Evolutionary conservation across 2,797 vertebrate genomes (phyloP).

Genomic region (Heterohyrax brucei): DNA sequence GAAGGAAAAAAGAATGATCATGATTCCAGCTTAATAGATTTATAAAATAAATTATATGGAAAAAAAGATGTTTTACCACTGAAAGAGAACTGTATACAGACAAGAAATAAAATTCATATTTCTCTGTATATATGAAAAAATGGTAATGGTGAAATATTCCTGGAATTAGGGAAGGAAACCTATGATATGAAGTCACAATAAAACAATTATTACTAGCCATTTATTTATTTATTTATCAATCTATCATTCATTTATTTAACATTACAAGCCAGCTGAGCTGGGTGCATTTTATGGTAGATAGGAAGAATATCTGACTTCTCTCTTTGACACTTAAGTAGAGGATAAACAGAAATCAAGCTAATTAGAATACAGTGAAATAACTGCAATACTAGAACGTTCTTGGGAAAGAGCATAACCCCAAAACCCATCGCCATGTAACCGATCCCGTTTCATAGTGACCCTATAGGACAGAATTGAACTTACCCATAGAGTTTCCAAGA

Average conservation of each 20-base stretch:
- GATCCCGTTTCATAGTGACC: not conserved
- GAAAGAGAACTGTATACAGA: constrained; percentile 35
- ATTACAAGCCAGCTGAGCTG: not conserved
- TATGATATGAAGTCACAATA: not conserved
- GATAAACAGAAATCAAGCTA: constrained; percentile 20
- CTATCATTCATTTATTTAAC: not conserved
- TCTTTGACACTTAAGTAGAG: not conserved
- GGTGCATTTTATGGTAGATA: not conserved
- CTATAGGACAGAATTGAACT: not conserved
- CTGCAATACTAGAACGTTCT: no score
- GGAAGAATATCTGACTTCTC: not conserved
- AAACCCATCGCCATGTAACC: not conserved
- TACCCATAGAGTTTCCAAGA: not conserved
- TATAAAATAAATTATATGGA: constrained; percentile 56
- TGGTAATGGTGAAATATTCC: not conserved
- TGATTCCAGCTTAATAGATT: constrained; percentile 26
- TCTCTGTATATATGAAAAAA: constrained; percentile 30
- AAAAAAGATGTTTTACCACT: constrained; percentile 25
- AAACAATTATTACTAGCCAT: not conserved
- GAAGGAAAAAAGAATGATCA: constrained; percentile 21
- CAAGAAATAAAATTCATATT: constrained; percentile 43
- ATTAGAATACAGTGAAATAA: not conserved
- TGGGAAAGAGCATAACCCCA: not conserved
- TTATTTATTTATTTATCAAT: not conserved
- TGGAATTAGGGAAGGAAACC: not conserved